Conservation (phyloP, 2,888 invertebrate genomes). For the Spodoptera exigua region DNA sequence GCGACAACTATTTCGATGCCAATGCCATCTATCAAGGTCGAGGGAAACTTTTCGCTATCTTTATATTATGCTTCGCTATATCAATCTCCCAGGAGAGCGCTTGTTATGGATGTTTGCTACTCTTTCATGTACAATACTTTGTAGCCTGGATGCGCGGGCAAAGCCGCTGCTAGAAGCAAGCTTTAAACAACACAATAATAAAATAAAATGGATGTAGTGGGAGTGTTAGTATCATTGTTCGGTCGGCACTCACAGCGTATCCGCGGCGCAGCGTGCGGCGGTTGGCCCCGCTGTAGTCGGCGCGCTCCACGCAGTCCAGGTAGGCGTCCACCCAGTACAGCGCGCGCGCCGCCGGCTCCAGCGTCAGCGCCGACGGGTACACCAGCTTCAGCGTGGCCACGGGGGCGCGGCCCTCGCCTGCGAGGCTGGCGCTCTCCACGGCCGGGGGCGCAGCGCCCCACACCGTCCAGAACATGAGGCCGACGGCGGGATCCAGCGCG, state of each 20-base stretch:
- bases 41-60: too few relatives aligned
- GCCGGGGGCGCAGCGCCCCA: conserved; percentile 91
- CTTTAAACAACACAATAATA: too few relatives aligned
- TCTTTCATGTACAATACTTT: too few relatives aligned
- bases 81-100: too few relatives aligned
- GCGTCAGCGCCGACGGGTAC: conserved; percentile 92
- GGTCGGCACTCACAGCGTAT: conserved; percentile 75
- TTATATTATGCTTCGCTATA: too few relatives aligned
- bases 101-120: too few relatives aligned
- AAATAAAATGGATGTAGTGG: too few relatives aligned
- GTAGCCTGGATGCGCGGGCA: too few relatives aligned
- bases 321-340: conserved; percentile 95
- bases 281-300: conserved; percentile 93
- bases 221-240: background rate
- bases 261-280: conserved; percentile 90
- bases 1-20: too few relatives aligned
- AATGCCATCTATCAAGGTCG: too few relatives aligned
- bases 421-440: conserved; percentile 91
- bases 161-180: too few relatives aligned
- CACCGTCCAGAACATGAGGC: conserved; percentile 93
- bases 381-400: conserved; percentile 92
- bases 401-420: conserved; percentile 90
- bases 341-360: conserved; percentile 92
- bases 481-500: conserved; percentile 92
- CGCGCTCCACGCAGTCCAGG: conserved; percentile 93